Base-by-base conservation (phyloP, 2,113 vertebrate species). In the Cichladusa arquata region DNA sequence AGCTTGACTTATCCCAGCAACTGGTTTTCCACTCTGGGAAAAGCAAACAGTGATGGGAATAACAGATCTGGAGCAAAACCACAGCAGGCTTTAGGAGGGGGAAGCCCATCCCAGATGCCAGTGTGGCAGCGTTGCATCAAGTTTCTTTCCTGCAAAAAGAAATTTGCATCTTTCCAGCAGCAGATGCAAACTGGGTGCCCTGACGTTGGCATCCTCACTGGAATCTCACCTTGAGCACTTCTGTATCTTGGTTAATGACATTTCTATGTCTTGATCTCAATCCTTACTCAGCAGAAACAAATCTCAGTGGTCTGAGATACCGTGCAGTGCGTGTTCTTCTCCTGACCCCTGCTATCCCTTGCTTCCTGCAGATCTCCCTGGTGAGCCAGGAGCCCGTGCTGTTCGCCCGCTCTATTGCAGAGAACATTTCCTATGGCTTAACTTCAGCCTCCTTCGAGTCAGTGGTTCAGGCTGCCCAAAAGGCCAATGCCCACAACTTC, bases 331-430 rank as follows among this genome's bases (percentile, higher is more conserved):
- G 0, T 20, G 20, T 72, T 60, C 74, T 77, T 22, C 81, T 94
- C n/a, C 84, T 45, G 8, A 81, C 12, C 1, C 24, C 31, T 54
- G 40, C 26, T 67, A 15, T 72, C 44, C 36, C 54, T 42, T 80
- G 60, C 36, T 73, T 48, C 51, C 87, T 85, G 23, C 96, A 99
- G 99, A 98, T 99, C 40, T 98, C 99, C 54, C 97, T 99, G 92
- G 99, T 99, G 85, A 98, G 99, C 89, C 99, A 99, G 93, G 99
- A 99, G 95, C 99, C 99, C 0, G 98, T 99, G 87, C 97, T 99
- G 69, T 99, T 99, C 2, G 99, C 99, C 47, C 98, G 99, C 36
- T 98, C 99, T 2, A 98, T 99, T 29, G 96, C 98, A 0, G 98
- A 99, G 86, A 99, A 99, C 88, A 99, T 99, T 95, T 97, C 98